Evolutionary conservation across 64 coral and sea anemone species (phyloP), one percentile per base, ranked within the genome.

Genomic region (Dendrophyllia cribrosa): DNA sequence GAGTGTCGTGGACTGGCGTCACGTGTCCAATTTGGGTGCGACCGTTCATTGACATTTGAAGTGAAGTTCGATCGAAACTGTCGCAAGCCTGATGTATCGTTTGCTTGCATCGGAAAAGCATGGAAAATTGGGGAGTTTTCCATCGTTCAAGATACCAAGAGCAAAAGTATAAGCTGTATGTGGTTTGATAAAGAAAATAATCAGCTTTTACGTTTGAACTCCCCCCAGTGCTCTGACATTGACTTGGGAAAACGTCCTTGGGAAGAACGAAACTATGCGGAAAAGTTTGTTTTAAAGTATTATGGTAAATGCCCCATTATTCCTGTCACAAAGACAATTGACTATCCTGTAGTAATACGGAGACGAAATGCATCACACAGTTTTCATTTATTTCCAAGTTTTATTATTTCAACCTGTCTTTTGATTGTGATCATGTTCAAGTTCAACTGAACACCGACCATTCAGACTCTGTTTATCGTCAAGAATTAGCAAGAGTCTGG

Each of bases 211-310:
- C 74, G 75, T 21, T 82, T 97, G 20, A 89, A 87, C 72, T 91
- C 95, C 0, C 75, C 92, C 24, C 95, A 97, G 82, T 97, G 95
- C 52, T 91, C 95, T 25, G 95, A 97, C 48, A 64, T 90, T 43
- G 92, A 94, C 34, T 94, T 87, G 88, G 82, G 74, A 34, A 58
- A 24, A 10, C 25, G 16, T 20, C 88, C 74, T 8, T 58, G 82
- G 56, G 71, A 87, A 66, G 49, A 43, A 2, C 58, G 51, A 24
- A 76, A 87, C 16, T 92, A 22, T 66, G 43, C 46, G 14, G 91
- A 92, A 58, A 92, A 51, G 46, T 87, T 92, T 44, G 25, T 12
- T 5, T 25, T 92, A 5, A 59, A 78, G 50, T 92, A 92, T 13
- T 92, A 72, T 87, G 61, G 84, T 15, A 92, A 86, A 65, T 92